Evolutionary conservation across 2,113 vertebrate genomes (phyloP).

Genomic region (Probosciger aterrimus): DNA sequence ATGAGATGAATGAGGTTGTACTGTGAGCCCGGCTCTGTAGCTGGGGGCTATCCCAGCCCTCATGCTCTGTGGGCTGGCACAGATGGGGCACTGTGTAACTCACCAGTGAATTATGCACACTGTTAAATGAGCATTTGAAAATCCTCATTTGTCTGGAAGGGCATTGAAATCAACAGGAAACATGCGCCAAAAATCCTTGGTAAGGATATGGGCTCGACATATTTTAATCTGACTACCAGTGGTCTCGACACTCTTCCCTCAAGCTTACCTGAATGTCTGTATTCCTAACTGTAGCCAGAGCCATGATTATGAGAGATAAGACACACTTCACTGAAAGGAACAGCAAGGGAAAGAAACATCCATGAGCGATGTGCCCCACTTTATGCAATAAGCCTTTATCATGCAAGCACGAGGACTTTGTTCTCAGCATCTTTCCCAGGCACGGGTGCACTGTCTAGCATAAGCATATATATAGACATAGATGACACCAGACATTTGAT

Average conservation of each 20-base stretch:
- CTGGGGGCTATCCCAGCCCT: slow-evolving; percentile 10
- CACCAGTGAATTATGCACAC: background rate
- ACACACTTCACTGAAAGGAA: background rate
- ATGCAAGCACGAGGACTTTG: fast-evolving
- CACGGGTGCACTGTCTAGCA: background rate
- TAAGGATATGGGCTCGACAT: background rate
- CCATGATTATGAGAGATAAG: background rate
- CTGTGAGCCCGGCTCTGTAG: background rate
- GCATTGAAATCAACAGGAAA: background rate
- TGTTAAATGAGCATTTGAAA: slow-evolving; percentile 13
- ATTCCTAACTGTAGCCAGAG: background rate
- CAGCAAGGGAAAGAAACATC: background rate
- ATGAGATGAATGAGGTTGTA: background rate
- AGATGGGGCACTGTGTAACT: background rate
- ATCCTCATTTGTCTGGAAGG: background rate
- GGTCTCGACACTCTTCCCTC: background rate
- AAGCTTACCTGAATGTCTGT: background rate
- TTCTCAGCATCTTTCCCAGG: background rate
- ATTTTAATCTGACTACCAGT: background rate
- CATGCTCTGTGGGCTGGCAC: slow-evolving; percentile 14
- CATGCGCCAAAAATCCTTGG: background rate
- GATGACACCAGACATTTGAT: background rate
- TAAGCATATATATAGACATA: background rate
- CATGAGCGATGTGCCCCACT: background rate
- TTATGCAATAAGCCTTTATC: background rate